phyloP scores from a whole-genome alignment of 1,140 invertebrate species.

The Drosophila aff. region DNA sequence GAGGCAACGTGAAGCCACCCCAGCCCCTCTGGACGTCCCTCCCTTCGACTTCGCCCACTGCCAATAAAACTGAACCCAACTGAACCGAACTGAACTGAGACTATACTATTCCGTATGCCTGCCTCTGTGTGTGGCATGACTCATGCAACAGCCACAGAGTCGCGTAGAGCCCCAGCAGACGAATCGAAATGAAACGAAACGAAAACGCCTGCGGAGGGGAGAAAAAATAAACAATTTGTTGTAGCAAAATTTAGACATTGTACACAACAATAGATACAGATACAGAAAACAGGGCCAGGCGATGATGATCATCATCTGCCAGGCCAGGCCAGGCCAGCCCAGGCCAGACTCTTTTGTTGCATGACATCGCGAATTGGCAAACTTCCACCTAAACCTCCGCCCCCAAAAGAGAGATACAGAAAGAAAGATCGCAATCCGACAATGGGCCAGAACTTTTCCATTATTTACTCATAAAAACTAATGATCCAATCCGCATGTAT shows the following conservation, averaged over 20 bases:
- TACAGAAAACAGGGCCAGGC: conserved; percentile 63
- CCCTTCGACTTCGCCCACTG: conserved; percentile 59
- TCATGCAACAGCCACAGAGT: conserved; percentile 74
- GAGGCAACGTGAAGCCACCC: conserved; percentile 45
- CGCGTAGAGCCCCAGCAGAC: conserved; percentile 53
- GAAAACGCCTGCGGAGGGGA: conserved; percentile 30
- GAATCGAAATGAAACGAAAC: conserved; percentile 68
- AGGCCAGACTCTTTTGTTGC: conserved; percentile 73
- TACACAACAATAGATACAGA: conserved; percentile 52
- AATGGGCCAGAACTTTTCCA: conserved; percentile 55
- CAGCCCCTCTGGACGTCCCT: conserved; percentile 18
- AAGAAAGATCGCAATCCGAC: conserved; percentile 34
- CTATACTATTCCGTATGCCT: conserved; percentile 37
- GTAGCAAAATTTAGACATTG: conserved; percentile 78
- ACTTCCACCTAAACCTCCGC: conserved; percentile 30
- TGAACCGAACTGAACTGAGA: conserved; percentile 74
- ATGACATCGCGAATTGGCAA: conserved; percentile 78
- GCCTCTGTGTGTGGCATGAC: conserved; percentile 64
- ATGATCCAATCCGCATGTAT: conserved; percentile 51
- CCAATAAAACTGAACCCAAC: conserved; percentile 81
- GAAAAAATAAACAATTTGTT: conserved; percentile 77
- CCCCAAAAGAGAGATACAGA: conserved; percentile 7
- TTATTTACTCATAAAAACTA: conserved; percentile 59
- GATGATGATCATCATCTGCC: conserved; percentile 12
- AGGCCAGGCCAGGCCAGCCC: conserved; percentile 19